Evolutionary conservation across 2,797 vertebrate species (phyloP).

Genomic region (Ispidina picta): DNA sequence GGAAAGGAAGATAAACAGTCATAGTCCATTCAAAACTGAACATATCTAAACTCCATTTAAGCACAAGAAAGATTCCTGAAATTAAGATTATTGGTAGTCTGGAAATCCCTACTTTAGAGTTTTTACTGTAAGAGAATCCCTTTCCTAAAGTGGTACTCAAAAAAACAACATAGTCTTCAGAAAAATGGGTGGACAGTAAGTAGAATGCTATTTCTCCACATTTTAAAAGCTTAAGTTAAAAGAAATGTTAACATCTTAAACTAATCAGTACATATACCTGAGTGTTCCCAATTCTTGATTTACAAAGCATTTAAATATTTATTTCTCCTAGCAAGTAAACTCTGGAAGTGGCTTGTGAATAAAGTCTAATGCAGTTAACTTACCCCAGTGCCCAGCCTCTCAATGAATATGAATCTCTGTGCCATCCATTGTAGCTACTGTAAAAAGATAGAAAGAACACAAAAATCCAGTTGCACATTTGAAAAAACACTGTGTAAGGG

Average conservation of each 20-base stretch:
- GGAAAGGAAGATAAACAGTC: not conserved
- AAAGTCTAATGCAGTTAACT: slow-evolving; percentile 57
- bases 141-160: not conserved
- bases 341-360: not conserved
- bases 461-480: not conserved
- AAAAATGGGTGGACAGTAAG: not conserved
- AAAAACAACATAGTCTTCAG: not conserved
- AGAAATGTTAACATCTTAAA: not conserved
- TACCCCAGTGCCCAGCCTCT: slow-evolving; percentile 91
- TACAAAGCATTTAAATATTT: not conserved
- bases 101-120: not conserved
- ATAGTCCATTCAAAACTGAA: not conserved
- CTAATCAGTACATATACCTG: not conserved
- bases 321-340: not conserved
- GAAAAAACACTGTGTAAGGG: not conserved
- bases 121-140: not conserved
- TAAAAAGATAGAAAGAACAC: not conserved
- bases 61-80: not conserved
- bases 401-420: slow-evolving; percentile 91
- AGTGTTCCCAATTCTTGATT: not conserved
- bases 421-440: slow-evolving; percentile 92
- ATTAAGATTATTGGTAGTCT: not conserved
- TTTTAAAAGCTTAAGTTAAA: not conserved
- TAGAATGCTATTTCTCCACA: not conserved
- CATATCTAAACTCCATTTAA: not conserved